Base-by-base conservation (phyloP, 2,888 invertebrate species). In the Callimorpha dominula region DNA sequence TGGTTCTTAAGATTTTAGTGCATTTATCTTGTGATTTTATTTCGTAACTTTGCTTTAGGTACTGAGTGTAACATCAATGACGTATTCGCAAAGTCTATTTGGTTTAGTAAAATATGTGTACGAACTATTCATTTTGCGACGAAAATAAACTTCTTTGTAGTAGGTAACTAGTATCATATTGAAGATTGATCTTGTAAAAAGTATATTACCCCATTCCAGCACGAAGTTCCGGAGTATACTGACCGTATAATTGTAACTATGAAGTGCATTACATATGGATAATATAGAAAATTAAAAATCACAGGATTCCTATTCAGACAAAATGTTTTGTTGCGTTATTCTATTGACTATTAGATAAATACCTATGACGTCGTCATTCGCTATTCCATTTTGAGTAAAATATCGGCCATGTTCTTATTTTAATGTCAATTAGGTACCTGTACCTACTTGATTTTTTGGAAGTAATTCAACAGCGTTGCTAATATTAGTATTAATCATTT, bases 1-100 rank as follows among this genome's bases (percentile, higher is more conserved):
- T 81, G 71, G 81, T 83, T 65, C 80, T 74, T 68, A 75, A 72
- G 66, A 67, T 74, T 78, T 69, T 78, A 73, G 52, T 82, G 75
- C 75, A 79, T 82, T 81, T 82, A 77, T 70, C 60, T 54, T 72
- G 73, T 74, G 20, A 70, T 79, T 77, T 52, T 78, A 71, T 78
- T 69, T 69, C 64, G 64, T 68, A 70, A 68, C 4, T 20, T 57
- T 20, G n/a, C 57, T 60, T 12, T 60, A 60, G 14, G 12, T 60
- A 31, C 68, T 62, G 15, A 68, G 65, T 63, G 68, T 71, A 68
- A 75, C 46, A 49, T 43, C 49, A 43, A 63, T 42, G 20, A 54
- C 63, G 64, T 64, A 68, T 60, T 46, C 15, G 15, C 17, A 60
- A 49, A 3, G 68, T 12, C n/a, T 12, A n/a, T 67, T 60, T 68